Evolutionary conservation across 2,113 vertebrate species (phyloP).

Genomic region (Vidua macroura): DNA sequence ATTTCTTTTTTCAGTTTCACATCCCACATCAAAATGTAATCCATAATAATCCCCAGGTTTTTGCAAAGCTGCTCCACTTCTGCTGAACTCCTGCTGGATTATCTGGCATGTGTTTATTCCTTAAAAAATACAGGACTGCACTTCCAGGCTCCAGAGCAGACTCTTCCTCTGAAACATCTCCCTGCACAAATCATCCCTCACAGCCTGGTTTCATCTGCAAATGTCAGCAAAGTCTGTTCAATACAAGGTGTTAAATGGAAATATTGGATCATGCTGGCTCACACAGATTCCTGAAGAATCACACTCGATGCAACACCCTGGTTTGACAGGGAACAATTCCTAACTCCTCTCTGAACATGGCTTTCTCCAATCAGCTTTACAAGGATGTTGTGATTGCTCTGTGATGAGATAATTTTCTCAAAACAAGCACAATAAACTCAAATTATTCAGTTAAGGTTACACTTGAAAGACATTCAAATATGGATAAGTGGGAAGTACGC

Average conservation of each 20-base stretch:
- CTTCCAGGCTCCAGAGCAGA: neutral
- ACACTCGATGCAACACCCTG: neutral
- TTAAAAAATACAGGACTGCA: neutral
- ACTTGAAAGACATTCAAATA: constrained; percentile 14
- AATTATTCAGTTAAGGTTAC: constrained; percentile 1
- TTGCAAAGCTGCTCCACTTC: neutral
- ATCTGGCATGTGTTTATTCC: neutral
- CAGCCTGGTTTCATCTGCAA: neutral
- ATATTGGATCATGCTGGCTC: neutral
- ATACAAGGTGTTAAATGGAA: neutral
- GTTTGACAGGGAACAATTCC: neutral
- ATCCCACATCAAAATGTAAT: neutral
- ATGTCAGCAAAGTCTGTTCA: neutral
- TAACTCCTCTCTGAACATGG: neutral
- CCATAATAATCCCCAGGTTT: neutral
- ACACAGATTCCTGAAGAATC: neutral
- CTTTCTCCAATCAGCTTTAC: neutral
- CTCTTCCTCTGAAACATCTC: neutral
- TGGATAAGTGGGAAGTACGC: neutral
- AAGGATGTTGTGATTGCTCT: constrained; percentile 17
- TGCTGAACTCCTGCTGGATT: neutral
- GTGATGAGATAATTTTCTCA: neutral
- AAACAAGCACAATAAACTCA: constrained; percentile 13
- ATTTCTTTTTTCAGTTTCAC: neutral
- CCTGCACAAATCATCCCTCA: neutral